Base-by-base conservation (phyloP, 2,113 vertebrate species). In the Malaclemys terrapin region DNA sequence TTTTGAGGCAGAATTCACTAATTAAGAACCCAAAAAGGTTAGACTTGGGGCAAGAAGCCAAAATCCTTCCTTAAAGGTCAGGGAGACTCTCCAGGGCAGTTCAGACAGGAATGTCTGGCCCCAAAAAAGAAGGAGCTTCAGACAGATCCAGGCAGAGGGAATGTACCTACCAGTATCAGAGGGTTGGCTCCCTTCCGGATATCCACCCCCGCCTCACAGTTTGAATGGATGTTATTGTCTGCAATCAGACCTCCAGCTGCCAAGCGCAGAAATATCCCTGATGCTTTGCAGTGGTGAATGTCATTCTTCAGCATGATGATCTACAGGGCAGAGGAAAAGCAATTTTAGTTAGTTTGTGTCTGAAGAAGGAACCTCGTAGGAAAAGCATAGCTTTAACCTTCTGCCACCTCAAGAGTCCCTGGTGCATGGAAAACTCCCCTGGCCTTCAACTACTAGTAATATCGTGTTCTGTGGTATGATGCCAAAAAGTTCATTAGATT, bases 261-360 rank as follows among this genome's bases (percentile, higher is more conserved):
- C 79, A 99, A 98, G n/a, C 98, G 98, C 56, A 99, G 97, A 96
- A 99, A 99, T 89, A 99, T 98, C 62, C 99, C 99, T 0, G 99
- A 99, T 0, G 99, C 98, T 88, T 98, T 98, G 97, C 99, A 99
- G 87, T 98, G 99, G 49, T 98, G 98, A 92, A 99, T 98, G 96
- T 98, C 98, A 3, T 99, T 99, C 96, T 98, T 98, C 93, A 99
- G 97, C 99, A 99, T 98, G 85, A 99, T 97, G 25, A 99, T 98
- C 99, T 99, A 96, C 69, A n/a, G 45, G 14, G 54, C 84, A 84
- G 29, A 92, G 31, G 84, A 24, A 88, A 83, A 91, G 57, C 3
- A 50, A 20, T 16, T 50, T 65, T 0, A 2, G 38, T 19, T 75
- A 54, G 54, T 78, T 27, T 47, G 57, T 45, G 65, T 1, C 54